Conservation (phyloP, 2,797 vertebrate species). For the Epinephelus malabaricus region DNA sequence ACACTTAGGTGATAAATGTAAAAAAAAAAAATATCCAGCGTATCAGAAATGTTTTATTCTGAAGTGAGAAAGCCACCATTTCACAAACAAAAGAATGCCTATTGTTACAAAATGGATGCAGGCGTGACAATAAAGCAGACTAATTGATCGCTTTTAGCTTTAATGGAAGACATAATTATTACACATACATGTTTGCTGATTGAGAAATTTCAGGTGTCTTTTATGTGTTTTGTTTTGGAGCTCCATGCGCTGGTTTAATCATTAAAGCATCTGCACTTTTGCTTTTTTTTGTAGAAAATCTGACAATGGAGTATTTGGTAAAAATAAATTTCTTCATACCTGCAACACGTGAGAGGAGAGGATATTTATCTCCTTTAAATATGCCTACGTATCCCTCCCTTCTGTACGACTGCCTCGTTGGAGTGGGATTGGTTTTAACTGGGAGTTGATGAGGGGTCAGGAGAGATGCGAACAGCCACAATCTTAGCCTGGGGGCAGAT, state of each 20-base stretch:
- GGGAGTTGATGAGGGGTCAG: constrained; percentile 83
- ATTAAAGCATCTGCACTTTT: constrained; percentile 16
- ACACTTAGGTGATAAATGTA: constrained; percentile 54
- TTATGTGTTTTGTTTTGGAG: constrained; percentile 12
- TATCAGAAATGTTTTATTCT: constrained; percentile 47
- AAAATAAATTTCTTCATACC: constrained; percentile 16
- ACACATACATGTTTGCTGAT: not conserved
- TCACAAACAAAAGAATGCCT: constrained; percentile 14
- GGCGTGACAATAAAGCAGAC: constrained; percentile 13
- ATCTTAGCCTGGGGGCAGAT: constrained; percentile 87
- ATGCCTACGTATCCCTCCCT: constrained; percentile 21
- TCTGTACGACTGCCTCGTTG: constrained; percentile 55
- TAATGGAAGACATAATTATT: not conserved
- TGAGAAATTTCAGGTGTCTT: constrained; percentile 2
- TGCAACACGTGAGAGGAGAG: constrained; percentile 17
- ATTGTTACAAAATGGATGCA: constrained; percentile 31
- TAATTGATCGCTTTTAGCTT: not conserved
- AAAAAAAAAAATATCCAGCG: constrained; percentile 26
- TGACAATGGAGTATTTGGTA: constrained; percentile 10
- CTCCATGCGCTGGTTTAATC: constrained; percentile 25
- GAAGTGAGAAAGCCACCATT: constrained; percentile 27
- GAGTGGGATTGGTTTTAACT: constrained; percentile 77
- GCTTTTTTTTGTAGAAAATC: constrained; percentile 2
- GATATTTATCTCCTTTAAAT: constrained; percentile 27
- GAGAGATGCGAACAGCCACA: constrained; percentile 86